Evolutionary conservation across 2,113 vertebrate genomes (phyloP), one percentile per base, ranked within the genome.

Genomic region (Chascanopsetta lugubris): DNA sequence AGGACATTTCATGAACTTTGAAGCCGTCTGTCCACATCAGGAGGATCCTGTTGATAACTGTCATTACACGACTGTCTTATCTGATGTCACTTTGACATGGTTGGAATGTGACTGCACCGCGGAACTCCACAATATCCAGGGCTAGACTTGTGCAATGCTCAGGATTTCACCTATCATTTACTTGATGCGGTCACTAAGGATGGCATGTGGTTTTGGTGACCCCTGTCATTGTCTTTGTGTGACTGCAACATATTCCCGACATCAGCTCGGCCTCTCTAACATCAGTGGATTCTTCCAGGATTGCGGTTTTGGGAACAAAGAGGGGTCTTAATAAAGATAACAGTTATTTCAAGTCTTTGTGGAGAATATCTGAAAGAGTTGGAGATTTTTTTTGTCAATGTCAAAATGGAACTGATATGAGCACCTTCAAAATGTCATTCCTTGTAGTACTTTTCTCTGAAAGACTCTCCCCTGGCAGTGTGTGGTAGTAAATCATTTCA

Each of bases 61-160:
- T 87, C 82, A 87, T 88, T 88, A 88, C 47, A 5, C 38, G 10
- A n/a, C 46, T n/a, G 38, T 72, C 48, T 77, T 79, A 74, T 83
- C 80, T 81, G 74, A 75, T 77, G 80, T 61, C 47, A 40, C 51
- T 71, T 77, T 70, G 66, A 65, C 77, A 61, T 26, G 48, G 38
- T 54, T 32, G 76, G 74, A 79, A 80, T 85, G 76, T 50, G 64
- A 0, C 54, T 67, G 57, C 7, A 40, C 17, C 15, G 4, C 21
- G 36, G 69, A 76, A 60, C 46, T 18, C 6, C n/a, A n/a, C 21
- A 46, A 25, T 56, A 42, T 61, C 21, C 25, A 3, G 2, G 10
- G 17, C 68, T 48, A 29, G 29, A 58, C 53, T 17, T 32, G 11
- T 75, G 40, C 47, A 20, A 27, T 38, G 22, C 6, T 20, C 24